Conservation (phyloP, 2,888 invertebrate species). For the Alsophila aescularia region DNA sequence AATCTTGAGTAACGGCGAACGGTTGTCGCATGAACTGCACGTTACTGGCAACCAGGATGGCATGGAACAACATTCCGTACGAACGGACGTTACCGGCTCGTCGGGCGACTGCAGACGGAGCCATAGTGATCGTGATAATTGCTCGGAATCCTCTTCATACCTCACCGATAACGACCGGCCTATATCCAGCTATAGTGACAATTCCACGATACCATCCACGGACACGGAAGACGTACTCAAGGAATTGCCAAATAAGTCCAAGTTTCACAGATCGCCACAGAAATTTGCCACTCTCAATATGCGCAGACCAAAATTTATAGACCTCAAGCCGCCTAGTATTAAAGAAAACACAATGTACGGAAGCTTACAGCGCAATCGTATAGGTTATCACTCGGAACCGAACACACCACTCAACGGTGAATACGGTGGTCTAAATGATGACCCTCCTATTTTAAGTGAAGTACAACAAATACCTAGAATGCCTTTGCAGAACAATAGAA, state of each 20-base stretch:
- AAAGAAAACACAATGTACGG: constrained; percentile 71
- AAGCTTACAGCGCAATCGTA: constrained; percentile 72
- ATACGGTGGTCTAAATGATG: constrained; percentile 59
- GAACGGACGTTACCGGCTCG: constrained; percentile 73
- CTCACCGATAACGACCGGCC: constrained; percentile 80
- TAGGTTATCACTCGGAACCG: constrained; percentile 80
- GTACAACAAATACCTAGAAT: constrained; percentile 77
- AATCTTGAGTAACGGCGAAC: constrained; percentile 73
- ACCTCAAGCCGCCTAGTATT: constrained; percentile 61
- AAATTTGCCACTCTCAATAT: constrained; percentile 79
- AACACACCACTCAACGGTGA: constrained; percentile 73
- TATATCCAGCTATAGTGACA: constrained; percentile 80
- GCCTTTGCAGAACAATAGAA: constrained; percentile 75
- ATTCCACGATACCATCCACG: constrained; percentile 79
- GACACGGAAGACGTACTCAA: constrained; percentile 79
- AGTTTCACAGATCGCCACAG: constrained; percentile 79
- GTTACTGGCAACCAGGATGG: constrained; percentile 69
- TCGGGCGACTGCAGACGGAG: constrained; percentile 76
- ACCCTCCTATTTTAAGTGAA: constrained; percentile 68
- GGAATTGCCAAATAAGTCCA: constrained; percentile 77
- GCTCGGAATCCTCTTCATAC: constrained; percentile 80
- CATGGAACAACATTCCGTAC: constrained; percentile 76
- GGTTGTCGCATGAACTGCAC: constrained; percentile 68
- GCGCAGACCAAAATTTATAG: constrained; percentile 78
- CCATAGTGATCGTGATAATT: constrained; percentile 80